Base-by-base conservation (phyloP, 1,140 invertebrate genomes). In the Ceratoteleas bidentatus region DNA sequence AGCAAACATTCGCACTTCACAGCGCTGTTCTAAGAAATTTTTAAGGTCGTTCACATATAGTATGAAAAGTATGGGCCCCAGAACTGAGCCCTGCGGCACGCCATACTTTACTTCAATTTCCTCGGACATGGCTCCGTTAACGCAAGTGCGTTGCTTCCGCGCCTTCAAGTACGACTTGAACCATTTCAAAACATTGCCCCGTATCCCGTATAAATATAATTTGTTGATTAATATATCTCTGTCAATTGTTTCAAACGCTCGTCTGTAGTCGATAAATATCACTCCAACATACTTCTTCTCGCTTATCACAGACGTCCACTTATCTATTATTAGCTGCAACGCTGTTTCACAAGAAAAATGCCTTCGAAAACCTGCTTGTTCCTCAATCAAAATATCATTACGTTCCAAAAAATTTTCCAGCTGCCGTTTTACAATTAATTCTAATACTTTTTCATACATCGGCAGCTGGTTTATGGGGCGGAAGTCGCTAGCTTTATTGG, bases 341-440 rank as follows among this genome's bases (percentile, higher is more conserved):
- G 50, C 60, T 33, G 49, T 73, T 33, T 73, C 58, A 36, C 69
- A 70, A 13, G 66, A 50, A 52, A 16, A 16, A 16, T 16, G 15
- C 5, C 32, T 56, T 58, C 60, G n/a, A 50, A 65, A 74, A 24
- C 70, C 50, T 24, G 74, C 47, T 43, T 77, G 65, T 64, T 77
- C 74, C 33, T 77, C 64, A 7, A 77, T 78, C 36, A 78, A 64
- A 58, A 78, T 78, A 52, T 70, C 36, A 16, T 76, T 54, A 11
- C n/a, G 10, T 8, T 68, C 32, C 56, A 76, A 49, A 68, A 68
- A 76, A 6, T 49, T n/a, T 56, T 62, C 57, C 24, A 76, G 13
- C 15, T 76, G 54, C 16, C 54, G 24, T 45, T 75, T 75, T 34
- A 75, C 72, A 45, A 58, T 33, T 33, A 75, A 58, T 60, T 75